These are phyloP conservation scores for Darevskia nairensis DNA, from an alignment of 2,797 vertebrate genomes.

Conservation along the genomic window DNA sequence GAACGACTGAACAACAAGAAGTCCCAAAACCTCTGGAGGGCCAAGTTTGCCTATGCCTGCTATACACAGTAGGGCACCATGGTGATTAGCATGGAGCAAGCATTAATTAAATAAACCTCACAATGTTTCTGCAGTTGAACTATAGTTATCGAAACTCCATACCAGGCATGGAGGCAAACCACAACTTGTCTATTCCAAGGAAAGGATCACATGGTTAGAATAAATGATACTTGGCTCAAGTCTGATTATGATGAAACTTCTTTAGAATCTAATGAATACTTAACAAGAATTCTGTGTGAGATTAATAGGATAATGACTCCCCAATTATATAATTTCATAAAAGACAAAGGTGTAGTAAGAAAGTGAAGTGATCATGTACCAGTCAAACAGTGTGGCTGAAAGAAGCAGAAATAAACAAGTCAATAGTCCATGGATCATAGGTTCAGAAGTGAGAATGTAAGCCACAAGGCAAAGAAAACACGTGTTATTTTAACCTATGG, in stretches of 20 bases:
- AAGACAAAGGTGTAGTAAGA: not conserved
- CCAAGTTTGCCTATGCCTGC: too few relatives aligned
- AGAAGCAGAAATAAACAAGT: not conserved
- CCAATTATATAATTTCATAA: not conserved
- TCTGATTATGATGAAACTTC: not conserved
- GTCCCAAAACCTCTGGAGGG: too few relatives aligned
- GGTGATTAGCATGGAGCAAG: not conserved
- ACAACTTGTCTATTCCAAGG: not conserved
- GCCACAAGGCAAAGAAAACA: not conserved
- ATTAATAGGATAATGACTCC: slow-evolving; percentile 7
- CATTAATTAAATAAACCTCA: not conserved
- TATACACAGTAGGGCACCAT: not conserved
- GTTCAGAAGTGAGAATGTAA: not conserved
- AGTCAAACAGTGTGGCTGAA: not conserved
- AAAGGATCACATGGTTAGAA: not conserved
- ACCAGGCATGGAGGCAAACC: not conserved
- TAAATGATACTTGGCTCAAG: not conserved
- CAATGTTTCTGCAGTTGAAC: not conserved
- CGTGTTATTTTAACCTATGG: not conserved
- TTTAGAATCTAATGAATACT: not conserved
- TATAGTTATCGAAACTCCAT: not conserved
- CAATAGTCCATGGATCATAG: not conserved
- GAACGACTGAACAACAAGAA: too few relatives aligned
- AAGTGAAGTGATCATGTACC: not conserved
- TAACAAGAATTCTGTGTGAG: not conserved